A percentile compares a stretch with the other conserved stretches of the same genome.
phyloP scores from a whole-genome alignment of 2,797 vertebrate species.

The Lepilemur ruficaudatus region DNA sequence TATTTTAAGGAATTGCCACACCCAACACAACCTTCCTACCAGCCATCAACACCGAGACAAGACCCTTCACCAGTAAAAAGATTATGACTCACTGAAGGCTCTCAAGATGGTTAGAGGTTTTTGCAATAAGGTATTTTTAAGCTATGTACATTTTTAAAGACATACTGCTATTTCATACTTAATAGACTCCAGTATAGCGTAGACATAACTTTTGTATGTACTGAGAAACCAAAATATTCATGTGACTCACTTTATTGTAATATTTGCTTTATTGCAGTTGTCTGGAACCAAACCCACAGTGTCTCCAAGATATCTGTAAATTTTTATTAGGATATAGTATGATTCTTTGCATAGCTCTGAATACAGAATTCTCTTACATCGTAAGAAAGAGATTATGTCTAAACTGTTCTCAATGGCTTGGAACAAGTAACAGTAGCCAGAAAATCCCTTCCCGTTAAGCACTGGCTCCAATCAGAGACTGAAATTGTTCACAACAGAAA shows the following conservation, averaged over 20 bases:
- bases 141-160: neutral
- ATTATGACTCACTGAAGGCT: no score
- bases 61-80: no score
- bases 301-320: neutral
- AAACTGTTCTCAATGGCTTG: neutral
- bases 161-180: neutral
- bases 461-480: neutral
- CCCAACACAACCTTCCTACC: no score
- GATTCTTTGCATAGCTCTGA: neutral
- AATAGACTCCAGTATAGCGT: neutral
- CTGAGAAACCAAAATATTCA: neutral
- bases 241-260: no score
- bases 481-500: neutral
- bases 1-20: no score
- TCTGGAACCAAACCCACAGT: neutral
- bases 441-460: neutral
- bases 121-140: neutral
- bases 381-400: neutral
- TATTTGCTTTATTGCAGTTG: neutral
- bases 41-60: no score
- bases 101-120: neutral
- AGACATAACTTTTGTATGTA: neutral
- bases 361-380: neutral
- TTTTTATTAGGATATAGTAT: neutral
- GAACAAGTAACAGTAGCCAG: neutral